Base-by-base conservation (phyloP, 2,888 invertebrate genomes). In the Meganola albula region DNA sequence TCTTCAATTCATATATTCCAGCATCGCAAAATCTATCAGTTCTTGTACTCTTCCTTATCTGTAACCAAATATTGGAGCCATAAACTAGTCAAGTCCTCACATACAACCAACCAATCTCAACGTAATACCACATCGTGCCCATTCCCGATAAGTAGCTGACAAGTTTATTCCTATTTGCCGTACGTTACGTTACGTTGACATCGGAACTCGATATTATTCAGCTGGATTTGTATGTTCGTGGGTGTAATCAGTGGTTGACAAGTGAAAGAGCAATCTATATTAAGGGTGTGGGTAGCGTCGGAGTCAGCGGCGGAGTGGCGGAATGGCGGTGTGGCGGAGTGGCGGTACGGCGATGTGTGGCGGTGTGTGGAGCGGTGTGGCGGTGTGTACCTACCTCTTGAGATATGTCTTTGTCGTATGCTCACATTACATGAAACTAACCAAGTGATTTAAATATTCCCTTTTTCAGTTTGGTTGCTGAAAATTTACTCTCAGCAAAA, bases 191-290 rank as follows among this genome's bases (percentile, higher is more conserved):
- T 6, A 5, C n/a, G 13, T 16, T 24, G 33, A 53, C 53, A 45
- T 37, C 31, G 48, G 40, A 50, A 50, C 25, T 35, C 26, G 51
- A 51, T 54, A 47, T 48, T 58, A 50, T 53, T 45, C 39, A 38
- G 21, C 16, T 37, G 40, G 57, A 48, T 52, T 41, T 37, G 47
- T 50, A 53, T 36, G 47, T 55, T 53, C 48, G 29, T 20, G 45
- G 44, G 31, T 37, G 33, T 45, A 43, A 55, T 52, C 59, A 43
- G 31, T 30, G 39, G 44, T 46, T 50, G 54, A 54, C 58, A 52
- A 60, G 48, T 54, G 56, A 49, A 45, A 43, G 53, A 51, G 49
- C 54, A 46, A 60, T 58, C 56, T 51, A 41, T 53, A 49, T 55
- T 49, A 38, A 44, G 40, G 24, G 44, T 48, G 41, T 31, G 26